These are phyloP conservation scores for Lordiphosa mommai DNA, from an alignment of 1,140 invertebrate genomes.

Conservation along the genomic window DNA sequence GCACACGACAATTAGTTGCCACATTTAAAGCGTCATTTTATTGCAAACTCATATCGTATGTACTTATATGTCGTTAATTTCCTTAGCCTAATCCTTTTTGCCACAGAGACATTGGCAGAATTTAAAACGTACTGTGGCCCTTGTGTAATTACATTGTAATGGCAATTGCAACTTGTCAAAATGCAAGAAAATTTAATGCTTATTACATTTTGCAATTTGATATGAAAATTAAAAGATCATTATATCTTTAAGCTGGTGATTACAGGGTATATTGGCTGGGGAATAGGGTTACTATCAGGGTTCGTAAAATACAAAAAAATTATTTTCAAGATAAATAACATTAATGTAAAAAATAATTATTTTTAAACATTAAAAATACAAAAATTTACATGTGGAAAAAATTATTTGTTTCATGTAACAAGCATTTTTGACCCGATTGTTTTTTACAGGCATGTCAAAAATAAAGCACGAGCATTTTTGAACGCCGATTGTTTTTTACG, in stretches of 20 bases:
- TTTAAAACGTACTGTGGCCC: slow-evolving; percentile 28
- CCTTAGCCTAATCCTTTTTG: slow-evolving; percentile 44
- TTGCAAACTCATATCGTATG: slow-evolving; percentile 42
- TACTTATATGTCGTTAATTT: slow-evolving; percentile 22
- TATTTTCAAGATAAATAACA: too few relatives aligned
- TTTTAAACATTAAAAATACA: too few relatives aligned
- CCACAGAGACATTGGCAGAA: slow-evolving; percentile 30
- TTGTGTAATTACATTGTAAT: slow-evolving; percentile 51
- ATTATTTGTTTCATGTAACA: too few relatives aligned
- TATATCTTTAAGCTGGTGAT: slow-evolving; percentile 6
- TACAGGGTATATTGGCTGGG: background rate
- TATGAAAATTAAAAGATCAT: slow-evolving; percentile 19
- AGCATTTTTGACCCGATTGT: too few relatives aligned
- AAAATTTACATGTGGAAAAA: too few relatives aligned
- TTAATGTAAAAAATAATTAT: too few relatives aligned
- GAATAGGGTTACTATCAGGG: too few relatives aligned
- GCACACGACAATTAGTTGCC: slow-evolving; percentile 52
- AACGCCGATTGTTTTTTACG: too few relatives aligned
- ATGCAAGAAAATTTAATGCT: slow-evolving; percentile 44
- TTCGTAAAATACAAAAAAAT: too few relatives aligned
- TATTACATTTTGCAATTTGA: slow-evolving; percentile 43
- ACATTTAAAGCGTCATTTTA: slow-evolving; percentile 68
- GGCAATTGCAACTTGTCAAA: slow-evolving; percentile 16
- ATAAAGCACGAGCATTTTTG: too few relatives aligned
- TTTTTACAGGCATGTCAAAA: too few relatives aligned